These are phyloP conservation scores for Myripristis jacobus DNA, from an alignment of 2,797 vertebrate genomes.

Conservation along the genomic window DNA sequence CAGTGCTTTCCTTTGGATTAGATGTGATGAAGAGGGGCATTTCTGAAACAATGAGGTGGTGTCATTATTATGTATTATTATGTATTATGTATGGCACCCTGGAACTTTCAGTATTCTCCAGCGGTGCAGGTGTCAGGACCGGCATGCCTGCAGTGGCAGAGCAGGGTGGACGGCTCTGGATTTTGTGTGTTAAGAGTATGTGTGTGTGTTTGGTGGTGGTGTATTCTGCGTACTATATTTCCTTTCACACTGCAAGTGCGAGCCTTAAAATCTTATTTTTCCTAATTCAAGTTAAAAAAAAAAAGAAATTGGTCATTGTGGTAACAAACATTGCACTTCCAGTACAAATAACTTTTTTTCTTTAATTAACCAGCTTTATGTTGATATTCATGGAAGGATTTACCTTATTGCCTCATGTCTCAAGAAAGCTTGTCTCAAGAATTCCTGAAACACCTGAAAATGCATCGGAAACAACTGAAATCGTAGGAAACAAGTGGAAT, in stretches of 20 bases:
- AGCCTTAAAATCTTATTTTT: no score
- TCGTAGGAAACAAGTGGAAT: background rate
- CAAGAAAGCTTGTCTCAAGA: no score
- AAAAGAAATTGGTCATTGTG: no score
- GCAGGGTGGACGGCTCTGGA: slow-evolving; percentile 9
- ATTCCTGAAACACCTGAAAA: background rate
- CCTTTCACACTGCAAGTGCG: no score
- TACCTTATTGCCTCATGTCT: no score
- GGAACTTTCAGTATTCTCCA: background rate
- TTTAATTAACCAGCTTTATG: no score
- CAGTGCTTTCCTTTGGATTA: slow-evolving; percentile 64
- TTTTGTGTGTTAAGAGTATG: background rate
- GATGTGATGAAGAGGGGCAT: slow-evolving; percentile 64
- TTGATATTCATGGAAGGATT: background rate
- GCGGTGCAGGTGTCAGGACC: slow-evolving; percentile 8
- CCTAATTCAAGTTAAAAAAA: background rate
- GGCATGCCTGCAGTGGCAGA: slow-evolving; percentile 19
- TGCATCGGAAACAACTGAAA: background rate
- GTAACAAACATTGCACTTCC: no score
- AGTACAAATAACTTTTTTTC: no score
- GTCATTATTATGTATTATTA: slow-evolving; percentile 51
- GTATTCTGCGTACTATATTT: no score
- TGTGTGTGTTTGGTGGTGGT: background rate
- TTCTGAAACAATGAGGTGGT: slow-evolving; percentile 47
- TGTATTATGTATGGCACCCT: slow-evolving; percentile 40